phyloP scores from a whole-genome alignment of 2,113 vertebrate species.

The Rhizomys pruinosus region DNA sequence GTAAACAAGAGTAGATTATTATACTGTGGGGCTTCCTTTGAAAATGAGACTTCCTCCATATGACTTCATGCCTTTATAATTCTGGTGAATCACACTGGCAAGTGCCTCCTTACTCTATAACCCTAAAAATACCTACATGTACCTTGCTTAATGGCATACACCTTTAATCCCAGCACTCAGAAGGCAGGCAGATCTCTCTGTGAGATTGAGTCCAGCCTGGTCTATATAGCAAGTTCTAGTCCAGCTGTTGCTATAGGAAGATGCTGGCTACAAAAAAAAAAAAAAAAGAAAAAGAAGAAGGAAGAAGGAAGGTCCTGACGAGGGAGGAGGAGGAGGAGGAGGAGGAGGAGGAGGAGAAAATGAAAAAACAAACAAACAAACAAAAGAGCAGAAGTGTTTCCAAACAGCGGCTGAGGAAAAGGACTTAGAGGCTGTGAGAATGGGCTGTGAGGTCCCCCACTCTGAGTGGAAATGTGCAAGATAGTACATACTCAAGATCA shows the following conservation, averaged over 20 bases:
- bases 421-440: neutral
- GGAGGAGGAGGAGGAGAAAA: too few relatives aligned
- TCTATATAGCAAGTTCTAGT: too few relatives aligned
- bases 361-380: too few relatives aligned
- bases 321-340: too few relatives aligned
- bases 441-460: neutral
- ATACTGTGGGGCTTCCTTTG: neutral
- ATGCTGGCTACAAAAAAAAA: too few relatives aligned
- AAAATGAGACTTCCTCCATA: neutral
- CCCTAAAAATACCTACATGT: neutral
- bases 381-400: slow-evolving; percentile 6
- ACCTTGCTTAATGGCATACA: too few relatives aligned
- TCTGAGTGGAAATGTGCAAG: neutral
- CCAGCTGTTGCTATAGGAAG: too few relatives aligned
- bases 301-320: too few relatives aligned
- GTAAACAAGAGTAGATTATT: neutral
- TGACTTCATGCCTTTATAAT: neutral
- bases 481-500: neutral
- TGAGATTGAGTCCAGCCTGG: too few relatives aligned
- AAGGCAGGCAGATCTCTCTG: too few relatives aligned
- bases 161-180: too few relatives aligned
- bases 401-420: neutral
- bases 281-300: too few relatives aligned
- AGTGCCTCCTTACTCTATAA: neutral
- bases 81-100: neutral